Percentiles rank a stretch among this genome's conserved stretches.
Conservation (phyloP, 1,140 invertebrate species). For the Meloidogyne chitwoodi region DNA sequence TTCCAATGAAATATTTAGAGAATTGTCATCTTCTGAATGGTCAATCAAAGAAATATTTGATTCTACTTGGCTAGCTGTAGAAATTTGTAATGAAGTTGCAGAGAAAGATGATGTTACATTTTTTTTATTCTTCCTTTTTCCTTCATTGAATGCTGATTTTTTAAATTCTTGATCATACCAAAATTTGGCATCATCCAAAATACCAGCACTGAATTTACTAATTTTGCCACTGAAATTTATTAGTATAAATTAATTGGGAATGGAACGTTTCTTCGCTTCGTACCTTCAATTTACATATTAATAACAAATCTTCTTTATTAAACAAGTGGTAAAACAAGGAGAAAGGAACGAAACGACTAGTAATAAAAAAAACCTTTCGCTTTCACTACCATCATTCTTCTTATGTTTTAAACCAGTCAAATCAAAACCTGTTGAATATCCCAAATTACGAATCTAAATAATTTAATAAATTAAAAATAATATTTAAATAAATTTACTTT, state of each 20-base stretch:
- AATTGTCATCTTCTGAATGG: neutral
- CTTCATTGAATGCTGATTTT: neutral
- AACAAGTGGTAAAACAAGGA: too few relatives aligned
- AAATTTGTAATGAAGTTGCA: neutral
- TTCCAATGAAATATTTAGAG: neutral
- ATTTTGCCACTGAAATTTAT: neutral
- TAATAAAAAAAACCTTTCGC: neutral
- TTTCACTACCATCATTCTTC: neutral
- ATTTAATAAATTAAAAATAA: neutral
- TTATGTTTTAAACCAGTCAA: neutral
- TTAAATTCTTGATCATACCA: neutral
- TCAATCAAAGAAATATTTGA: neutral
- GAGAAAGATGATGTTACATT: neutral
- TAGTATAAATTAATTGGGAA: neutral
- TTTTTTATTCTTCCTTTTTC: neutral
- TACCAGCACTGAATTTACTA: neutral
- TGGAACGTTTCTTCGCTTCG: too few relatives aligned
- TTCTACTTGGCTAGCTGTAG: neutral
- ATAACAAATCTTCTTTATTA: too few relatives aligned
- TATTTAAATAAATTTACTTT: neutral
- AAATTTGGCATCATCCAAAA: neutral
- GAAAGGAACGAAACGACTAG: too few relatives aligned
- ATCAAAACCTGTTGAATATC: conserved; percentile 14
- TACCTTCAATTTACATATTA: too few relatives aligned
- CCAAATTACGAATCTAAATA: conserved; percentile 26